Conservation (phyloP, 2,888 invertebrate genomes). For the Euplagia quadripunctaria region DNA sequence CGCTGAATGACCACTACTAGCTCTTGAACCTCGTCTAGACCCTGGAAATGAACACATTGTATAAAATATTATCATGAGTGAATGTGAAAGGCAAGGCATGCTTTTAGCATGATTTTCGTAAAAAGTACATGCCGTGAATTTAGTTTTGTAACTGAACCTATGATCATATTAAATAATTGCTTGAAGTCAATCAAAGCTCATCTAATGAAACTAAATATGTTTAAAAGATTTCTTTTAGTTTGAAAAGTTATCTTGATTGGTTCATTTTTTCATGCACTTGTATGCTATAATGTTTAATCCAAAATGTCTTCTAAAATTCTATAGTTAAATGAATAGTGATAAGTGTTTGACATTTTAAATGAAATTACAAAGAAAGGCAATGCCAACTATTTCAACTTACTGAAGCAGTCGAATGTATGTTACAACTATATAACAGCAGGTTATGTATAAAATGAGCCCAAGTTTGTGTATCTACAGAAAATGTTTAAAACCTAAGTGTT, state of each 20-base stretch:
- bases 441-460: not conserved
- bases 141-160: constrained; percentile 18
- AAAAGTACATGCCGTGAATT: constrained; percentile 41
- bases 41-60: constrained; percentile 61
- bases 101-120: constrained; percentile 40
- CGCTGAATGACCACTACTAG: constrained; percentile 93
- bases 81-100: constrained; percentile 46
- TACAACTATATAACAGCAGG: not conserved
- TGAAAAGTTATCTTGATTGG: not conserved
- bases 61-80: constrained; percentile 11
- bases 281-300: not conserved
- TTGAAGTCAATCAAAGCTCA: constrained; percentile 21
- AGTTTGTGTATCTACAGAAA: not conserved
- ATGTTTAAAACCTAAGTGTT: not conserved
- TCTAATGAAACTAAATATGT: constrained; percentile 24
- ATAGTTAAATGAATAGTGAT: not conserved
- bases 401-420: not conserved
- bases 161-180: constrained; percentile 29
- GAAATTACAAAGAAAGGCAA: not conserved
- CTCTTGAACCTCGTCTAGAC: constrained; percentile 91
- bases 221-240: not conserved
- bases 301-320: not conserved
- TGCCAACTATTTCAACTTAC: not conserved
- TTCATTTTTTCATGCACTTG: not conserved
- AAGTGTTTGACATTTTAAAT: not conserved